Conservation (phyloP, 2,797 vertebrate genomes). For the Pagetopsis macropterus region DNA sequence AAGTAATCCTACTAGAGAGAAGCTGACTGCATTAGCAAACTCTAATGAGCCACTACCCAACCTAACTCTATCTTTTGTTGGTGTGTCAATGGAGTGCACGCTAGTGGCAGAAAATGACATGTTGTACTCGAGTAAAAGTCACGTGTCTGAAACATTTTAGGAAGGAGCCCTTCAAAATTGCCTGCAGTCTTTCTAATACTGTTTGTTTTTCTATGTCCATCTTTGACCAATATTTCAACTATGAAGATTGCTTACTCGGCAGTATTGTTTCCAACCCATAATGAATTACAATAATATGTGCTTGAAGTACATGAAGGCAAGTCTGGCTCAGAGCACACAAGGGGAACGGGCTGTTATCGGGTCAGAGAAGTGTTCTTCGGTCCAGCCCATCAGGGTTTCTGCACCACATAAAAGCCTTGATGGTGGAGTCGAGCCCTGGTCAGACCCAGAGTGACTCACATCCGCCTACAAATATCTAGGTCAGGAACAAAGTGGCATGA, state of each 20-base stretch:
- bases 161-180: no score
- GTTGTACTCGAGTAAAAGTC: no score
- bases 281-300: slow-evolving; percentile 7
- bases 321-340: slow-evolving; percentile 5
- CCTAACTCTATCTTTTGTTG: no score
- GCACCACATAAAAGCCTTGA: slow-evolving; percentile 54
- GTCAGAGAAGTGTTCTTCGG: slow-evolving; percentile 35
- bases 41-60: no score
- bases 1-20: no score
- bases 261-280: slow-evolving; percentile 22
- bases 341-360: slow-evolving; percentile 30
- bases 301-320: slow-evolving; percentile 10
- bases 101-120: no score
- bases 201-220: not conserved
- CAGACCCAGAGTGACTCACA: slow-evolving; percentile 40
- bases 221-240: not conserved
- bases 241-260: slow-evolving; percentile 5
- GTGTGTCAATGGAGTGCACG: no score
- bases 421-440: slow-evolving; percentile 34
- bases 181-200: no score
- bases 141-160: no score
- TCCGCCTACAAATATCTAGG: slow-evolving; percentile 36
- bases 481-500: slow-evolving; percentile 19
- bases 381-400: slow-evolving; percentile 16
- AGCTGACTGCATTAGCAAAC: no score